Evolutionary conservation across 2,113 vertebrate species (phyloP), one percentile per base, ranked within the genome.

Genomic region (Illadopsis cleaveri): DNA sequence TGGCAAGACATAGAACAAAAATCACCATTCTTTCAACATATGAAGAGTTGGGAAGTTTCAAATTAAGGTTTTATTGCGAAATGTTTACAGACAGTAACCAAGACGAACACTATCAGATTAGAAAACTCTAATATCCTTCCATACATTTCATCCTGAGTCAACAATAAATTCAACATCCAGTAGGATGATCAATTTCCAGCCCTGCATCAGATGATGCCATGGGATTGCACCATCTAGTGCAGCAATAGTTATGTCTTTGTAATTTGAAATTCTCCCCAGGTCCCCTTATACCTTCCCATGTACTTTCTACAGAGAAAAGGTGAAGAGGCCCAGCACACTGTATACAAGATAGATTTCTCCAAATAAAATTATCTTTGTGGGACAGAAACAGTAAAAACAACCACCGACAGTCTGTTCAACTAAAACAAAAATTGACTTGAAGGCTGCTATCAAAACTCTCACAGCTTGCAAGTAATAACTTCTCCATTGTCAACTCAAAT

Each of bases 1-100:
- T 94, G 95, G 86, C 89, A 72, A 94, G 80, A 83, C 81, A 82
- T 0, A 75, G 91, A 92, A 95, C 73, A 89, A 87, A 87, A 95
- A 91, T 82, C 83, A 51, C 81, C 70, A 57, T 51, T 79, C 86
- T 81, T 70, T 64, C 23, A 80, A 69, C 61, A 89, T 42, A 60
- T 6, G 40, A 94, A 71, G 73, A 91, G 48, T 79, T 82, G 53
- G 48, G 62, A 95, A 76, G 69, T 94, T 91, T 89, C 65, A 89
- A 65, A 82, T 57, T 27, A 75, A 65, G 84, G 64, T 38, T 89
- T 82, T 64, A 35, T 15, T 84, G 62, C 14, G 18, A 62, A 89
- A 60, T 75, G 54, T 58, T 89, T 86, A n/a, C 60, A 53, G 65
- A 21, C 18, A 78, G 40, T 50, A 82, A 62, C 19, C 33, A 56